Conservation (phyloP, 2,888 invertebrate species). For the Lobophora halterata region DNA sequence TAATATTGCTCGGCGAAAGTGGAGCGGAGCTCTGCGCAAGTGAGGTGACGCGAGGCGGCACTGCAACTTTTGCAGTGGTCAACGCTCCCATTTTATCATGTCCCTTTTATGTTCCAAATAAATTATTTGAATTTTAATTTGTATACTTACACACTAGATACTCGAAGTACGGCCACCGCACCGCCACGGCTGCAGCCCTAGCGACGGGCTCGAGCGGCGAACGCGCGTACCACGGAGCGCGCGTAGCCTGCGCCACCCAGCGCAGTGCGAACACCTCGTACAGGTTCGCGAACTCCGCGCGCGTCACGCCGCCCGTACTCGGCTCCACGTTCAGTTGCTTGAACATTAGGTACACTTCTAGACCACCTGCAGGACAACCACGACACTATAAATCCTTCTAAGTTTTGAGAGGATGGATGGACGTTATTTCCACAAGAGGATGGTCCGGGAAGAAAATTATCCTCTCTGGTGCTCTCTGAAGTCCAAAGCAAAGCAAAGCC, state of each 20-base stretch:
- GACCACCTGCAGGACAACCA: slow-evolving; percentile 83
- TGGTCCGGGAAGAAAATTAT: too few species aligned
- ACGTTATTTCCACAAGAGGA: too few species aligned
- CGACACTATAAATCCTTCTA: too few species aligned
- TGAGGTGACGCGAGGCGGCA: too few species aligned
- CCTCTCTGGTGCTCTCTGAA: too few species aligned
- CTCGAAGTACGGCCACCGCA: slow-evolving; percentile 88
- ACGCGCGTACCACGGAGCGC: slow-evolving; percentile 85
- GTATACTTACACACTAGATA: slow-evolving; percentile 84
- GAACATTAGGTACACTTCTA: slow-evolving; percentile 90
- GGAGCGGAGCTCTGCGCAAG: too few species aligned
- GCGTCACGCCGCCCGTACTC: slow-evolving; percentile 81
- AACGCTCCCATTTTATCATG: too few species aligned
- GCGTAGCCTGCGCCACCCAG: slow-evolving; percentile 86
- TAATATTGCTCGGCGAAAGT: too few species aligned
- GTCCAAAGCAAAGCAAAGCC: too few species aligned
- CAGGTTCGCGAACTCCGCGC: slow-evolving; percentile 84
- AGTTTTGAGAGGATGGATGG: too few species aligned
- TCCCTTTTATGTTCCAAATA: too few species aligned
- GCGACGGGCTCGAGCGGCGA: slow-evolving; percentile 82
- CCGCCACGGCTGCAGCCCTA: slow-evolving; percentile 80
- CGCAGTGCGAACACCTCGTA: slow-evolving; percentile 85
- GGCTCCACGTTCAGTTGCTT: slow-evolving; percentile 83
- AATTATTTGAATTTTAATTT: not conserved
- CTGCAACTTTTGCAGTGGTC: too few species aligned